Percentiles rank a stretch among this genome's conserved stretches.
Conservation (phyloP, 1,140 invertebrate species). For the Leptonema lineaticorne region DNA sequence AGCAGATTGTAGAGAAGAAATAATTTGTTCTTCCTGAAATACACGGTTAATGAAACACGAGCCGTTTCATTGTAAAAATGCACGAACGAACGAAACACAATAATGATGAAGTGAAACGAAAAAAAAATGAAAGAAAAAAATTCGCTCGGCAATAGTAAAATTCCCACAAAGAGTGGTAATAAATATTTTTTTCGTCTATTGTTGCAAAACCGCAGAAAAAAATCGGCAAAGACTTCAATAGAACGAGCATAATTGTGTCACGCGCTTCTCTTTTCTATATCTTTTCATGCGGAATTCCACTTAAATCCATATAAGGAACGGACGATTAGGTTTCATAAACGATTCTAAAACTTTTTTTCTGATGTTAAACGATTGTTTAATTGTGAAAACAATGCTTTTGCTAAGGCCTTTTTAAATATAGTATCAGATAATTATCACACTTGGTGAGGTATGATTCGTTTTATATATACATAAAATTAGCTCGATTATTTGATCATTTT, state of each 20-base stretch:
- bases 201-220: conserved; percentile 17
- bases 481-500: no score
- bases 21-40: neutral
- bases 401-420: no score
- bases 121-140: neutral
- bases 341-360: conserved; percentile 15
- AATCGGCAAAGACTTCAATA: conserved; percentile 23
- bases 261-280: conserved; percentile 28
- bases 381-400: no score
- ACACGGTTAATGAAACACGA: conserved; percentile 26
- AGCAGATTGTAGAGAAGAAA: no score
- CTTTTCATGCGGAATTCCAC: conserved; percentile 29
- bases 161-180: conserved; percentile 23
- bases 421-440: no score
- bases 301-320: conserved; percentile 20
- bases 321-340: conserved; percentile 22
- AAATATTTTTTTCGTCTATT: conserved; percentile 26
- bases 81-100: no score
- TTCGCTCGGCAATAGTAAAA: neutral
- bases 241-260: conserved; percentile 28
- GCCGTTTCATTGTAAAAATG: neutral
- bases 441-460: no score
- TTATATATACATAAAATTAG: no score
- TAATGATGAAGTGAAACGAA: no score
- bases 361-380: no score